Percentiles rank a stretch among this genome's conserved stretches.
These are phyloP conservation scores for Lepidochitona cinerea DNA, from an alignment of 2,888 invertebrate species.

Conservation along the genomic window DNA sequence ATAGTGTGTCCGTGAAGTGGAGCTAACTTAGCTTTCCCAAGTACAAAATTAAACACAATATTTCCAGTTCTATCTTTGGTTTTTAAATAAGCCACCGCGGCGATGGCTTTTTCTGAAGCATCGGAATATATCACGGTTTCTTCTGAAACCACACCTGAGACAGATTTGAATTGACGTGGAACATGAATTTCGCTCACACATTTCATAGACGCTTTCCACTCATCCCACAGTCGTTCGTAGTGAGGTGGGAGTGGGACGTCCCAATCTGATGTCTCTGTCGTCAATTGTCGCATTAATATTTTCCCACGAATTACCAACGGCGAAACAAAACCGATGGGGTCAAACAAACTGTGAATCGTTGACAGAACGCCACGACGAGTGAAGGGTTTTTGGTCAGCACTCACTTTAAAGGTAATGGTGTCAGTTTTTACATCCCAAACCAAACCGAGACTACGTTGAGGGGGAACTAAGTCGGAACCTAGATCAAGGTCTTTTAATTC, in stretches of 20 bases:
- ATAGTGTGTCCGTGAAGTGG: conserved; percentile 8
- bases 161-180: not conserved
- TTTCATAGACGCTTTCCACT: conserved; percentile 29
- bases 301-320: conserved; percentile 32
- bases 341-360: conserved; percentile 31
- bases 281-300: conserved; percentile 29
- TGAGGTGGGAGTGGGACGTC: conserved; percentile 32
- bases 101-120: conserved; percentile 10
- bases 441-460: conserved; percentile 11
- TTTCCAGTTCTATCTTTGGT: not conserved
- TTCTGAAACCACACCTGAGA: not conserved
- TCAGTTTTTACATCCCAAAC: conserved; percentile 22
- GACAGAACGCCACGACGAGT: conserved; percentile 32
- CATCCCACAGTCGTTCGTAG: conserved; percentile 17
- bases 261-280: conserved; percentile 30
- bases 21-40: conserved; percentile 13
- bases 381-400: conserved; percentile 19
- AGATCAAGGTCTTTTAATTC: not conserved
- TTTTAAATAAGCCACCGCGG: conserved; percentile 11
- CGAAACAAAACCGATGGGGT: conserved; percentile 37
- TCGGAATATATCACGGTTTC: not conserved
- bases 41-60: not conserved
- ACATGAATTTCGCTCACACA: conserved; percentile 17
- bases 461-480: not conserved
- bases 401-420: conserved; percentile 19